phyloP scores from a whole-genome alignment of 2,797 vertebrate species.

The Alosa sapidissima region DNA sequence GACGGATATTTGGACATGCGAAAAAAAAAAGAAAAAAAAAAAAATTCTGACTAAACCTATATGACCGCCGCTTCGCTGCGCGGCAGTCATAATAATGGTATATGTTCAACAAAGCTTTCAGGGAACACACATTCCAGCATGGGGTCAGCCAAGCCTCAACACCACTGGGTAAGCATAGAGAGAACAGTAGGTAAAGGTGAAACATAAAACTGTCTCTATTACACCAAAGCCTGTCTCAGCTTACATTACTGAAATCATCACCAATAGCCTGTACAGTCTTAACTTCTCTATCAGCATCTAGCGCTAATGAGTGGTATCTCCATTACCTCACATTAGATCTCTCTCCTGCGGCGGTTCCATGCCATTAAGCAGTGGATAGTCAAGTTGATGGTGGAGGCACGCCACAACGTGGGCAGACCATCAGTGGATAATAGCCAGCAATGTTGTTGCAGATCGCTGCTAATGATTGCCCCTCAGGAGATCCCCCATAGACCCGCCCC shows the following conservation, averaged over 20 bases:
- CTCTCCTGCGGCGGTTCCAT: background rate
- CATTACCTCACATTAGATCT: background rate
- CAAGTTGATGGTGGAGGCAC: background rate
- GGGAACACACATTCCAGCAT: background rate
- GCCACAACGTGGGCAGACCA: background rate
- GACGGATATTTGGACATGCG: too few relatives aligned
- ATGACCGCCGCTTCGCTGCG: too few relatives aligned
- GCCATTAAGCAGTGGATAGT: slow-evolving; percentile 13
- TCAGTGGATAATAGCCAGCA: background rate
- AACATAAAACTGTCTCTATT: background rate
- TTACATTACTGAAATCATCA: background rate
- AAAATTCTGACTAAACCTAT: too few relatives aligned
- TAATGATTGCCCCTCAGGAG: background rate
- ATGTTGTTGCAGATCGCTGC: background rate
- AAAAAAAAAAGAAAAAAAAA: too few relatives aligned
- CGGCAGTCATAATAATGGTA: background rate
- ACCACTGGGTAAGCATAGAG: background rate
- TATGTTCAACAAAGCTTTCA: background rate
- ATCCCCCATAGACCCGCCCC: background rate
- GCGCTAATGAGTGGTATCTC: background rate
- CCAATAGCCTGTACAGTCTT: background rate
- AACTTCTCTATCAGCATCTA: background rate
- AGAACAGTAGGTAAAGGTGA: background rate
- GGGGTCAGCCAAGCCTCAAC: background rate
- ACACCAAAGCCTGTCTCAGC: background rate